Percentiles rank a stretch among this genome's conserved stretches.
Evolutionary conservation across 2,888 invertebrate species (phyloP).

Genomic region (Metalampra italica): DNA sequence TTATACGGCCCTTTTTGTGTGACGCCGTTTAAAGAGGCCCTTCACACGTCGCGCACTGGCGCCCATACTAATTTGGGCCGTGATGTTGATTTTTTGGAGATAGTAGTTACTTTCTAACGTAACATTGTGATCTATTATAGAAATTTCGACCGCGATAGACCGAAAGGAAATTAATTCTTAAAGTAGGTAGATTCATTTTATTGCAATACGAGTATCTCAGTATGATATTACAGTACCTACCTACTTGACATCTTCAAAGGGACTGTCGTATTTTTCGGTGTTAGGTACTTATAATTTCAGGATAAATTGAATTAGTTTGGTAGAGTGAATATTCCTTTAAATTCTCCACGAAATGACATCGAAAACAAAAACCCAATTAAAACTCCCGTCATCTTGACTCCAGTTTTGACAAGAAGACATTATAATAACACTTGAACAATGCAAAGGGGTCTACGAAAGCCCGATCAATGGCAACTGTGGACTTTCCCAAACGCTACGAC

Average conservation of each 20-base stretch:
- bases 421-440: conserved; percentile 3
- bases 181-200: too few relatives aligned
- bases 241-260: too few relatives aligned
- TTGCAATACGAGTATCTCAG: too few relatives aligned
- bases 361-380: conserved; percentile 1
- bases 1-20: background rate
- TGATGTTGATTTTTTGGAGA: background rate
- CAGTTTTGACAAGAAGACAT: background rate
- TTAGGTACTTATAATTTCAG: too few relatives aligned
- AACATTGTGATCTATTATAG: too few relatives aligned
- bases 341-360: background rate
- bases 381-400: background rate
- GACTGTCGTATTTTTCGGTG: too few relatives aligned
- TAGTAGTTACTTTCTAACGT: background rate
- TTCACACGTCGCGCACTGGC: background rate
- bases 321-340: background rate
- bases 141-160: too few relatives aligned
- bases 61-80: background rate
- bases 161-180: too few relatives aligned
- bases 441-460: conserved; percentile 1
- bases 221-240: too few relatives aligned
- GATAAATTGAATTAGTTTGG: too few relatives aligned
- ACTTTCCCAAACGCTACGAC: conserved; percentile 4
- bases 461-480: conserved; percentile 1
- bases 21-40: background rate